phyloP scores from a whole-genome alignment of 2,113 vertebrate species.

The Nycticebus coucang region DNA sequence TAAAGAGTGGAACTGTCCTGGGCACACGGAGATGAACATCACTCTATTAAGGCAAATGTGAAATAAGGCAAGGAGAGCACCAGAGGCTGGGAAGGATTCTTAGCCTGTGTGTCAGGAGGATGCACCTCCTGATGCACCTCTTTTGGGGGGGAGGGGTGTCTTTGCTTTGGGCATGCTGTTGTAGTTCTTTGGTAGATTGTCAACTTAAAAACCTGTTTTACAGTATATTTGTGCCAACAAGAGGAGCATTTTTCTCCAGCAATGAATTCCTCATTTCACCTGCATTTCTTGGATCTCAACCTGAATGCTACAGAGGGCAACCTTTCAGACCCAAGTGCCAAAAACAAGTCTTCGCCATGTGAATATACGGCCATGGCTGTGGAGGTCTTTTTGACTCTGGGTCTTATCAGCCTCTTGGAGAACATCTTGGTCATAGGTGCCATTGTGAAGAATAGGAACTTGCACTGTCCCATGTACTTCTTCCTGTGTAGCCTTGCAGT shows the following conservation, averaged over 20 bases:
- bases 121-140: neutral
- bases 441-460: slow-evolving; percentile 95
- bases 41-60: neutral
- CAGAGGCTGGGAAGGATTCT: neutral
- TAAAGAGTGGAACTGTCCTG: neutral
- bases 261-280: slow-evolving; percentile 83
- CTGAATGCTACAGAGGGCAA: slow-evolving; percentile 80
- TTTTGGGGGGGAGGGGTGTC: neutral
- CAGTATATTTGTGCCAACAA: slow-evolving; percentile 68
- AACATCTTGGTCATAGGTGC: slow-evolving; percentile 95
- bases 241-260: slow-evolving; percentile 57
- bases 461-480: slow-evolving; percentile 98
- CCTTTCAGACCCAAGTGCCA: slow-evolving; percentile 71
- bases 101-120: neutral
- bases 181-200: slow-evolving; percentile 49
- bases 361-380: slow-evolving; percentile 89
- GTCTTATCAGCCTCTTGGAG: slow-evolving; percentile 95
- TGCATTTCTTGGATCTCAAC: slow-evolving; percentile 78
- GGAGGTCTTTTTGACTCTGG: slow-evolving; percentile 94
- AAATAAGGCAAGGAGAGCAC: neutral
- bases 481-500: slow-evolving; percentile 97
- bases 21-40: neutral
- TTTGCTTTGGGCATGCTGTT: slow-evolving; percentile 8
- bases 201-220: slow-evolving; percentile 58
- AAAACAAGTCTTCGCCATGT: slow-evolving; percentile 83